A percentile compares a stretch with the other conserved stretches of the same genome.
These are phyloP conservation scores for Argopecten irradians DNA, from an alignment of 1,140 invertebrate genomes.

Conservation along the genomic window DNA sequence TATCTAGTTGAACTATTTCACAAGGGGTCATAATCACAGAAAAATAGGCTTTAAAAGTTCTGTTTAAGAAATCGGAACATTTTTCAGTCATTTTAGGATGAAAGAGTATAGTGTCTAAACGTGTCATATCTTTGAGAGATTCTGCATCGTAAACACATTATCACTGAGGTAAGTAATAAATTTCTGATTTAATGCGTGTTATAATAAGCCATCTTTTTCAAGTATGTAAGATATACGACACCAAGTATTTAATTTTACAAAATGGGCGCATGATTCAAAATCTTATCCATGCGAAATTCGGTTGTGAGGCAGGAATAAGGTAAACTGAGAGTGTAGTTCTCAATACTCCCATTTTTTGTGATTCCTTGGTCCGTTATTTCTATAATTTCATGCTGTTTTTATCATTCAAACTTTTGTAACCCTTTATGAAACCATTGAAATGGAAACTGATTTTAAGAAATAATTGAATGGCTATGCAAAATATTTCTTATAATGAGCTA, in stretches of 20 bases:
- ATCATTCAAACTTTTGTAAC: no score
- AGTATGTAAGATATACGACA: neutral
- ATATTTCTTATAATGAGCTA: no score
- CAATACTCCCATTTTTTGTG: no score
- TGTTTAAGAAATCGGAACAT: neutral
- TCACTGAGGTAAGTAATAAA: slow-evolving; percentile 11
- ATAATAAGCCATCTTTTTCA: neutral
- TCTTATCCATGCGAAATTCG: no score
- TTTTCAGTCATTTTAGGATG: neutral
- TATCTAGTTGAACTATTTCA: slow-evolving; percentile 3
- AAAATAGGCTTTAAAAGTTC: neutral
- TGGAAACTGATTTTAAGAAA: no score
- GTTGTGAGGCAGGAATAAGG: no score
- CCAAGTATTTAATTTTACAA: neutral
- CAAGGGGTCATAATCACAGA: slow-evolving; percentile 13
- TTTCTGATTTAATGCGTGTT: neutral
- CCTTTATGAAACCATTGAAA: no score
- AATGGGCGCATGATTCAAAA: neutral
- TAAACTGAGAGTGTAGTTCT: no score
- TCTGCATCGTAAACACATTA: slow-evolving; percentile 22
- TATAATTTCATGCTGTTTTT: no score
- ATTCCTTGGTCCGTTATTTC: no score
- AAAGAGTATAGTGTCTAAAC: neutral
- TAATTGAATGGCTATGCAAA: no score
- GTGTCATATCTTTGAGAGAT: slow-evolving; percentile 9